Evolutionary conservation across 2,113 vertebrate genomes (phyloP).

Genomic region (Sphyrna mokarran): DNA sequence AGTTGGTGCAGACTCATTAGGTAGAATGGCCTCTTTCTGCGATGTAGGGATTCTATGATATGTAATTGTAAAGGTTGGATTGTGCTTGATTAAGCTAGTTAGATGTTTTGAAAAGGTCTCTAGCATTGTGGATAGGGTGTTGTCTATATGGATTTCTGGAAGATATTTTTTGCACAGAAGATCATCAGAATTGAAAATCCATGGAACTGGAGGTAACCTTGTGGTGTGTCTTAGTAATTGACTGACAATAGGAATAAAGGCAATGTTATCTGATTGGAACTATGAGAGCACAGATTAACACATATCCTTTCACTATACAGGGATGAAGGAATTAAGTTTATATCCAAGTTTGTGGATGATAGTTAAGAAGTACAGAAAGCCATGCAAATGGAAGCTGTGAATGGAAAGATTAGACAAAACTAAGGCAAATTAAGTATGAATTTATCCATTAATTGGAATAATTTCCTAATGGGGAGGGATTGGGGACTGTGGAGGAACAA

Average conservation of each 20-base stretch:
- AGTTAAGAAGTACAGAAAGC: not conserved
- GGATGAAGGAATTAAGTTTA: not conserved
- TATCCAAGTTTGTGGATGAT: not conserved
- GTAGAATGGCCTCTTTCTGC: no score
- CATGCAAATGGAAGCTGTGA: not conserved
- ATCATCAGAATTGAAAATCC: not conserved
- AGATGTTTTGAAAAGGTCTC: not conserved
- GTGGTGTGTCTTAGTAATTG: not conserved
- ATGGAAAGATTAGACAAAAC: not conserved
- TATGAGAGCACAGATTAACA: not conserved
- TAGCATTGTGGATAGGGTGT: not conserved
- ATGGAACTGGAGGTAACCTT: not conserved
- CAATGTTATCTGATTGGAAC: not conserved
- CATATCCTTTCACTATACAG: not conserved
- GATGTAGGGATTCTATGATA: no score
- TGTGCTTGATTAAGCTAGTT: not conserved
- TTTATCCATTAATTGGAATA: not conserved
- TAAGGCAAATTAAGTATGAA: not conserved
- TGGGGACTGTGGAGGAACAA: not conserved
- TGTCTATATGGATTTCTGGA: not conserved
- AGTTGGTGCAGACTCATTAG: no score
- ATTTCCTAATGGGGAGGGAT: not conserved
- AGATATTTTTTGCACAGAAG: not conserved
- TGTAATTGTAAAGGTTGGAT: not conserved
- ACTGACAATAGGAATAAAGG: not conserved